Evolutionary conservation across 2,113 vertebrate species (phyloP), one percentile per base, ranked within the genome.

Genomic region (Corydoras maculifer): DNA sequence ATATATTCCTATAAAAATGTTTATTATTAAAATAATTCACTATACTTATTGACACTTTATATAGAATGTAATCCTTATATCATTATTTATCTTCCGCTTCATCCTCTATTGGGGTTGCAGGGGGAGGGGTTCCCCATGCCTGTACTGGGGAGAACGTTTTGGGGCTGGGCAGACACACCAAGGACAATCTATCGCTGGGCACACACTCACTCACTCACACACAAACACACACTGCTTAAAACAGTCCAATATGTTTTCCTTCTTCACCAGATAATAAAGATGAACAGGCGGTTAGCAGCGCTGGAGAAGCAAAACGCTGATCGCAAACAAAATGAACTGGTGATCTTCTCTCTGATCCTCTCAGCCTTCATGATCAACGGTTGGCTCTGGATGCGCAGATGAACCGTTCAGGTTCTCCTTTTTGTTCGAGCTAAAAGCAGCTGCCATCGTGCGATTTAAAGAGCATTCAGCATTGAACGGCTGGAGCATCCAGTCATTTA

Each of bases 361-460:
- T 90, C 85, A 0, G 82, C 85, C 12, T 90, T 84, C 54, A 53
- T 92, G 8, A 51, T 88, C 76, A 91, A 91, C 74, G 69, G 84
- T 0, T 94, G 92, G 89, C 87, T 94, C 32, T 93, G 91, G 90
- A 67, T 91, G n/a, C 84, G 87, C 69, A 83, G 83, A 86, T 88
- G 80, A 80, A 18, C 14, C 4, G n/a, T 35, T 10, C 9, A 5
- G 9, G 3, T 30, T 11, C 10, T 67, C 30, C 2, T 49, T 11
- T 49, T 29, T 4, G 14, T 3, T 15, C 60, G 35, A 25, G n/a
- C 58, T 43, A 71, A 30, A 49, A 32, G 15, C 62, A 13, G 35
- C 58, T 54, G 48, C n/a, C 18, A 0, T 9, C 3, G 4, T 43
- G 50, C 18, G 25, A 48, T 50, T 65, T 18, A 59, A 30, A 25